Base-by-base conservation (phyloP, 2,113 vertebrate species). In the Trematocara zebra region DNA sequence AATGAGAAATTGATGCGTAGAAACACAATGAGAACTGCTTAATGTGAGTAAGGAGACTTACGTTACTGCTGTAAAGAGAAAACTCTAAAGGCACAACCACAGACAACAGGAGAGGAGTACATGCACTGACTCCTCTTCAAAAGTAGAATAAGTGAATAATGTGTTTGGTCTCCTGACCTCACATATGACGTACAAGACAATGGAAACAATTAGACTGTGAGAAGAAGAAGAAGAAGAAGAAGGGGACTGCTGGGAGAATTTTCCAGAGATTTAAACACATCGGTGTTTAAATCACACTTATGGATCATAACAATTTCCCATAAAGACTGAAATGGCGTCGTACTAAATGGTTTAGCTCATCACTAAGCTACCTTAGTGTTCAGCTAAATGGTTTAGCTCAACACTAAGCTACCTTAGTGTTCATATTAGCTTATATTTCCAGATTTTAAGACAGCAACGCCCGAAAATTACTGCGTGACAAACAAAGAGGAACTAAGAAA, bases 271-370 rank as follows among this genome's bases (percentile, higher is more conserved):
- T 76, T 28, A 11, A 76, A 31, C 69, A 49, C 42, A 3, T 76
- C 69, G 6, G 42, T 49, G 15, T 31, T 17, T n/a, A n/a, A n/a
- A n/a, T n/a, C 15, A 4, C 51, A 42, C 18, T n/a, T 11, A 8
- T 4, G 20, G 8, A 17, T 33, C 14, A 53, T 17, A 8, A 2
- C 9, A n/a, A 11, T 54, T 59, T 20, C n/a, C 2, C 7, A 17
- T 28, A 26, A 10, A 31, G 28, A 9, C 15, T 83, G 10, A 91
- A 78, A 90, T 90, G 57, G 86, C 88, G 89, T 90, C 47, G 83
- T 81, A 3, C 7, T 20, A 23, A 37, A 2, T 40, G 57, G 61
- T 9, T 88, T 52, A 49, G 54, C 64, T 18, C 82, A 78, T 47
- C 69, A 82, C 14, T 59, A 31, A 37, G 87, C 74, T 49, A 87